These are phyloP conservation scores for Pseudomyrmex flavicornis DNA, from an alignment of 1,140 invertebrate genomes.

Conservation along the genomic window DNA sequence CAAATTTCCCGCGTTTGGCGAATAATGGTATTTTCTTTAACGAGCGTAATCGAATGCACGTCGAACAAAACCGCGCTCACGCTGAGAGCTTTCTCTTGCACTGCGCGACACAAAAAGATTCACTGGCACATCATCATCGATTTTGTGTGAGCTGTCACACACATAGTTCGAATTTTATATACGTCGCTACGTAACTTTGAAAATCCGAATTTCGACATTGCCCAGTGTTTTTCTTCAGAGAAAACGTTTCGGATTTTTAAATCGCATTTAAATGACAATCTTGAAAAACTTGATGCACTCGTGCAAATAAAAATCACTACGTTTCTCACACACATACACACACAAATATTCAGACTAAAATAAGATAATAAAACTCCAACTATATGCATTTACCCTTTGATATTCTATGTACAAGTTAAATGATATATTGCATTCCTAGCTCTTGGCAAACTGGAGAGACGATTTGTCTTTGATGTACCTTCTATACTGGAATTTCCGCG, in stretches of 20 bases:
- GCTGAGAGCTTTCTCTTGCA: conserved; percentile 36
- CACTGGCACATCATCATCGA: not conserved
- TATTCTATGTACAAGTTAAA: conserved; percentile 1
- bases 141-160: conserved; percentile 24
- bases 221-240: not conserved
- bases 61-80: conserved; percentile 33
- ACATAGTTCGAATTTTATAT: conserved; percentile 25
- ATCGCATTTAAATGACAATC: conserved; percentile 32
- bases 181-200: conserved; percentile 8
- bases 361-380: conserved; percentile 20
- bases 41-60: conserved; percentile 49
- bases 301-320: conserved; percentile 35
- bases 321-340: no score
- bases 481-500: not conserved
- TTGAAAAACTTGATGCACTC: conserved; percentile 43
- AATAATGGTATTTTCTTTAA: conserved; percentile 49
- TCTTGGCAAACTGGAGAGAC: not conserved
- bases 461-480: conserved; percentile 10
- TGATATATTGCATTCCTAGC: conserved; percentile 20
- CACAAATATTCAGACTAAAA: conserved; percentile 11
- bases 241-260: conserved; percentile 5
- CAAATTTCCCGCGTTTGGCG: conserved; percentile 44
- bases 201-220: conserved; percentile 16
- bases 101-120: conserved; percentile 33
- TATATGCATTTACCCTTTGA: conserved; percentile 8